A percentile compares a stretch with the other conserved stretches of the same genome.
phyloP scores from a whole-genome alignment of 2,797 vertebrate genomes.

The Amphiprion clarkii region DNA sequence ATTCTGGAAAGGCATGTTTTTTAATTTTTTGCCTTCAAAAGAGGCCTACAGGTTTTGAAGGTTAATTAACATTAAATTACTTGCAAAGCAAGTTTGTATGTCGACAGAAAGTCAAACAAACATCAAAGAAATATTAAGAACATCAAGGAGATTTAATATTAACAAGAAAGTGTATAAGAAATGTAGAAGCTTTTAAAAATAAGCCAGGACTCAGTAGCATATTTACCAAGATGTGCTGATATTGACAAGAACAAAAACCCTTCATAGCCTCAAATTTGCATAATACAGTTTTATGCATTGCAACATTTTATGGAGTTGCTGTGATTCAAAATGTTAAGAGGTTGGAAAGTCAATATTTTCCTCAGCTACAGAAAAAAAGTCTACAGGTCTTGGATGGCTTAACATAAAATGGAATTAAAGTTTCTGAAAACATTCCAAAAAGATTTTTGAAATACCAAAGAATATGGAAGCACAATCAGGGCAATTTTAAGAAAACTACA shows the following conservation, averaged over 20 bases:
- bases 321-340: conserved; percentile 20
- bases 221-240: conserved; percentile 11
- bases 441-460: conserved; percentile 1
- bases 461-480: background rate
- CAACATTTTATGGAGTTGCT: conserved; percentile 17
- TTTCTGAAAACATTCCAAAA: background rate
- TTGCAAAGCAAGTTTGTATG: conserved; percentile 17
- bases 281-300: conserved; percentile 26
- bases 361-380: conserved; percentile 14
- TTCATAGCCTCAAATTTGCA: conserved; percentile 1
- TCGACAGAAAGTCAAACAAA: background rate
- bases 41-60: background rate
- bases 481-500: background rate
- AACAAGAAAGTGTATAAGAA: background rate
- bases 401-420: conserved; percentile 32
- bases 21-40: background rate
- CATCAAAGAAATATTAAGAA: background rate
- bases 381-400: conserved; percentile 14
- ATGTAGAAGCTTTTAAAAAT: conserved; percentile 6
- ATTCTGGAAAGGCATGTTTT: background rate
- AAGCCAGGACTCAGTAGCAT: background rate
- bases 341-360: background rate
- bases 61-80: conserved; percentile 14
- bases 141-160: background rate
- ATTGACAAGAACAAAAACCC: conserved; percentile 8